Evolutionary conservation across 64 coral and sea anemone genomes (phyloP).

Genomic region (Pachyseris speciosa): DNA sequence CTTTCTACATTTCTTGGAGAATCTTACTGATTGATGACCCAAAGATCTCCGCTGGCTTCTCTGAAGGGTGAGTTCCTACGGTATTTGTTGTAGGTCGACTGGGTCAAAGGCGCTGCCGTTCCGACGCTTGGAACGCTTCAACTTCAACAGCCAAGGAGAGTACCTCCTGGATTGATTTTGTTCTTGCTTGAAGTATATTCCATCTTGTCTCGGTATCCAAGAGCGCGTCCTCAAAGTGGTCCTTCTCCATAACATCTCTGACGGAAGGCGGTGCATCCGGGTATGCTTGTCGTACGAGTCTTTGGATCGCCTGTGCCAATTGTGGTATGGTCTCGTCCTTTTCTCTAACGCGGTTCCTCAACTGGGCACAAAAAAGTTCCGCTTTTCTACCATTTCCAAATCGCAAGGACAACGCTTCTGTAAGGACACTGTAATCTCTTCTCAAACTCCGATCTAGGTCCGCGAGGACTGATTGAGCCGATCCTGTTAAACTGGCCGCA

Average conservation of each 20-base stretch:
- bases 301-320: conserved; percentile 45
- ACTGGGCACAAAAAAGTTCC: conserved; percentile 1
- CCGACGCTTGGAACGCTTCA: too few species aligned
- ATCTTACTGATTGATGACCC: neutral
- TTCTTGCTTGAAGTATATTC: too few species aligned
- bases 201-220: too few species aligned
- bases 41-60: neutral
- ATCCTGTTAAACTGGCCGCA: conserved; percentile 30
- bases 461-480: conserved; percentile 27
- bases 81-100: too few species aligned
- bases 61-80: neutral
- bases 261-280: too few species aligned
- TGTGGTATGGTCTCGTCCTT: conserved; percentile 35
- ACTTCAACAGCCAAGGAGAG: neutral
- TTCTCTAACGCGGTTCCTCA: conserved; percentile 32
- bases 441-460: conserved; percentile 27
- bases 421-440: too few species aligned
- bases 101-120: too few species aligned
- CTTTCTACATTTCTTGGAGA: neutral
- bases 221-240: conserved; percentile 34
- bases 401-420: neutral
- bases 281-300: conserved; percentile 20
- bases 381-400: conserved; percentile 30
- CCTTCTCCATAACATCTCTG: too few species aligned
- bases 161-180: conserved; percentile 6